phyloP scores from a whole-genome alignment of 2,888 invertebrate genomes.

The Nineta flava region DNA sequence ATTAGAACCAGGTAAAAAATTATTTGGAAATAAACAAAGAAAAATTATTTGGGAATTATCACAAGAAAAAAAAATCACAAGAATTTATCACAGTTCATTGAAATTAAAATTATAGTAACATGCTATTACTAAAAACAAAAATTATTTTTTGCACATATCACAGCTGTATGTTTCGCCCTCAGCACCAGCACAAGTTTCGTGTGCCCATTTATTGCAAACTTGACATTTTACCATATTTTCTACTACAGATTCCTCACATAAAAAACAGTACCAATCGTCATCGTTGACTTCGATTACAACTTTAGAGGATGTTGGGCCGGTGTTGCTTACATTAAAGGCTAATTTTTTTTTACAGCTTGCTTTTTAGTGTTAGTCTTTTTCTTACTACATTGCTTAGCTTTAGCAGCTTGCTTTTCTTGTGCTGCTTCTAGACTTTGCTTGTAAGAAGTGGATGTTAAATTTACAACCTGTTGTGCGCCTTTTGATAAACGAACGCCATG shows the following conservation, averaged over 20 bases:
- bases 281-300: background rate
- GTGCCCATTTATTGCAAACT: background rate
- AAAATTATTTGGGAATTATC: no score
- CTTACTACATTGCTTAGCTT: background rate
- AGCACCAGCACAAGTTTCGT: background rate
- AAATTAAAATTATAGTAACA: background rate
- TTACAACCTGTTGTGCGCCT: constrained; percentile 7
- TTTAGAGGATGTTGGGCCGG: no score
- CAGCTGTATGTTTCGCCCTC: background rate
- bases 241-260: background rate
- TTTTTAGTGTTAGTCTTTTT: background rate
- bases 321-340: background rate
- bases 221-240: background rate
- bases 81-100: background rate
- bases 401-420: background rate
- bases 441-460: constrained; percentile 9
- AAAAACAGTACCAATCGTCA: background rate
- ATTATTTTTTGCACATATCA: background rate
- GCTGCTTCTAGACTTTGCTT: constrained; percentile 1
- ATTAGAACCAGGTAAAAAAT: no score
- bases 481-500: background rate
- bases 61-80: background rate
- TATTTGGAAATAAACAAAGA: no score
- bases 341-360: background rate
- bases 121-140: background rate